phyloP scores from a whole-genome alignment of 2,113 vertebrate genomes.

The Thinocorus orbignyianus region DNA sequence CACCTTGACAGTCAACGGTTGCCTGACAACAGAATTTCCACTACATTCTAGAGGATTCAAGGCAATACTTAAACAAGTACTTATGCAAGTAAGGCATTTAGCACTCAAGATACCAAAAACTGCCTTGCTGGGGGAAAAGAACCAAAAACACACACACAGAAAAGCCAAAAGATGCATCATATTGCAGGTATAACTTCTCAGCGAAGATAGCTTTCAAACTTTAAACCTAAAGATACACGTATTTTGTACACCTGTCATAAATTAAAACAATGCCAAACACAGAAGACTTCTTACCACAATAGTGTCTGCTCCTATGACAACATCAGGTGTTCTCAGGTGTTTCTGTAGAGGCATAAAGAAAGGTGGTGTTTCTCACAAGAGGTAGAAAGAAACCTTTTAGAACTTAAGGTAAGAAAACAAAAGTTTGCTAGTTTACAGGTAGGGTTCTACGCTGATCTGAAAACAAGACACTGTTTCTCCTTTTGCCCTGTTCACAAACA shows the following conservation, averaged over 20 bases:
- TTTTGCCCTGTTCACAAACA: background rate
- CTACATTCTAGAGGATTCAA: background rate
- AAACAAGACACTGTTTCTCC: background rate
- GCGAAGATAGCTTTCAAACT: background rate
- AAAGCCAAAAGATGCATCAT: background rate
- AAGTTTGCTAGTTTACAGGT: background rate
- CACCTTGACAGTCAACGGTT: background rate
- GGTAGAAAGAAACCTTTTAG: background rate
- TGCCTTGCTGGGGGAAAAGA: background rate
- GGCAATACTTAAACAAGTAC: background rate
- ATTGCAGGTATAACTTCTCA: background rate
- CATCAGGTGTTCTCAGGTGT: conserved; percentile 87
- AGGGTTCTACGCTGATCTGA: background rate
- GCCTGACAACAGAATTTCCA: background rate
- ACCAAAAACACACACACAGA: background rate
- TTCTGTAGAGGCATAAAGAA: conserved; percentile 75
- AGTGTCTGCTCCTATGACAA: conserved; percentile 95
- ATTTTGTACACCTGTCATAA: background rate
- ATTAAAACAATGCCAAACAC: background rate
- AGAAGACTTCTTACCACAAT: conserved; percentile 85
- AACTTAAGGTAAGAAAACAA: background rate
- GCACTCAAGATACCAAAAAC: background rate
- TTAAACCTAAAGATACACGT: background rate
- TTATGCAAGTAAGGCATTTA: background rate
- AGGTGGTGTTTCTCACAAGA: background rate